A percentile compares a stretch with the other conserved stretches of the same genome.
These are phyloP conservation scores for Porites lobata DNA, from an alignment of 92 coral and sea anemone species.

Conservation along the genomic window DNA sequence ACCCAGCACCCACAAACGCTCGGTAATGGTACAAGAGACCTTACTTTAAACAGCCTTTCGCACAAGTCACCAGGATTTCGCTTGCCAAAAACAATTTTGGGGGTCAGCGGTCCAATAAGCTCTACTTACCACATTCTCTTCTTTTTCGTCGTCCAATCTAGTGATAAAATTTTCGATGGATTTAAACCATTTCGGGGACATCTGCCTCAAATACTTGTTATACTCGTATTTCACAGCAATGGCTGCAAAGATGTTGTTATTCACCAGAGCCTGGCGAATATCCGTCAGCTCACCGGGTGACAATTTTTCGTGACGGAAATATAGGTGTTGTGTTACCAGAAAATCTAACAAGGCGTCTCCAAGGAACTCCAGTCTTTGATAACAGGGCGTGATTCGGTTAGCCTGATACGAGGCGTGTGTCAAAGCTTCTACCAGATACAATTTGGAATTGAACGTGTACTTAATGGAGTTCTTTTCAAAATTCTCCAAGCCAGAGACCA, in stretches of 20 bases:
- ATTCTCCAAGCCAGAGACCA: conserved; percentile 67
- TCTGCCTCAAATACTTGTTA: conserved; percentile 84
- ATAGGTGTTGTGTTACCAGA: conserved; percentile 92
- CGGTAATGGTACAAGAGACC: too few species aligned
- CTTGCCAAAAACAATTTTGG: neutral
- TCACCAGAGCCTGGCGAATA: conserved; percentile 95
- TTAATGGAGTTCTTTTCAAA: conserved; percentile 74
- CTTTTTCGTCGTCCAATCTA: conserved; percentile 45
- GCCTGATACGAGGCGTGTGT: conserved; percentile 91
- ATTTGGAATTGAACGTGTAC: conserved; percentile 77
- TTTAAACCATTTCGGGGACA: conserved; percentile 88
- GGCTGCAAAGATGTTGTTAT: conserved; percentile 95
- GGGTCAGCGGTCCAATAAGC: neutral
- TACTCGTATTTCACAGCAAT: conserved; percentile 84
- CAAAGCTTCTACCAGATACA: conserved; percentile 86
- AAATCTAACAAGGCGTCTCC: conserved; percentile 97
- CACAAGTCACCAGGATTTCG: too few species aligned
- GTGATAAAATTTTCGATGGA: conserved; percentile 84
- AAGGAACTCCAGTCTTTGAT: conserved; percentile 96
- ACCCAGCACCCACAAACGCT: too few species aligned
- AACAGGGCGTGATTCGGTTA: conserved; percentile 87
- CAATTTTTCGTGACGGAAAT: conserved; percentile 75
- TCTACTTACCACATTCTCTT: conserved; percentile 28
- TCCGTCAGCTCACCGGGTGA: conserved; percentile 94
- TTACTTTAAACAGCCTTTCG: too few species aligned